Base-by-base conservation (phyloP, 2,113 vertebrate species). In the Vulpes lagopus region DNA sequence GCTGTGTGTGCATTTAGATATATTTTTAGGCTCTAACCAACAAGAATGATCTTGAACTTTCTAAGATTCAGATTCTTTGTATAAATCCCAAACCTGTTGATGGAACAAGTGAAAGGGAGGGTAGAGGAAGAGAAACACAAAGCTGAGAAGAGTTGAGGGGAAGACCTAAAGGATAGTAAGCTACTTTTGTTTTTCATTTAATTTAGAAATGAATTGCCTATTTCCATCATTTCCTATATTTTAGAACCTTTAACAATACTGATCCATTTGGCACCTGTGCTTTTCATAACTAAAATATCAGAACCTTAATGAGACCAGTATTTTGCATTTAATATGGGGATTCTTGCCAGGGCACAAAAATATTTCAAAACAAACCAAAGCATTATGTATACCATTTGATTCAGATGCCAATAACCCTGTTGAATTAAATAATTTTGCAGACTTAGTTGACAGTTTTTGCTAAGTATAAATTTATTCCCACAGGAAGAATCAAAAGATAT, bases 21-120 rank as follows among this genome's bases (percentile, higher is more conserved):
- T 96, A 98, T 98, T 98, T 97, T 98, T 98, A 98, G 98, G 97
- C 94, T 98, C 80, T 96, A 98, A 98, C 84, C 49, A 43, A 97
- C 93, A 98, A 98, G 94, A 97, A n/a, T 97, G 96, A 92, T 97
- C 91, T 98, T 96, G 94, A 98, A 97, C 93, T 98, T 98, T 76
- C 89, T 93, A 96, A 96, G 78, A 94, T 91, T 49, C 1, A 83
- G 3, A 2, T 43, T 97, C 30, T 95, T 96, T 82, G 81, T 74
- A 88, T 89, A 97, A 96, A 86, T 62, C 27, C 23, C 15, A 78
- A 86, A 62, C 5, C 57, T 73, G 11, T 67, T 91, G 74, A 94
- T 79, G 30, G 60, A 81, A 90, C 3, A 80, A 23, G 91, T 8
- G 43, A 60, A 14, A 32, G 25, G 53, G 5, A 19, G 2, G 23